phyloP scores from a whole-genome alignment of 2,797 vertebrate species.

The Dallia pectoralis region DNA sequence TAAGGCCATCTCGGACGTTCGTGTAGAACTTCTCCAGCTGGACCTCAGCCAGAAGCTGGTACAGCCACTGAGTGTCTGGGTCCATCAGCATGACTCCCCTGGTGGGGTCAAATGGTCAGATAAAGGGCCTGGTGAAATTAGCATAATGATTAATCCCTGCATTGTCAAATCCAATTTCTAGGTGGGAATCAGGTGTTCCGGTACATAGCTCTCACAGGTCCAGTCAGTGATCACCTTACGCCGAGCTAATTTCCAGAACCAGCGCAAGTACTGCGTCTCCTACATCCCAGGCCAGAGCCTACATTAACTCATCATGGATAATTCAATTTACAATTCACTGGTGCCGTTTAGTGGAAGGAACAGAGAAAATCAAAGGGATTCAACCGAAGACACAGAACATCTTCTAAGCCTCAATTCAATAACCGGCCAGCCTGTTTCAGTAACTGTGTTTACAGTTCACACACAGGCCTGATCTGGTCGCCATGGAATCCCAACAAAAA shows the following conservation, averaged over 20 bases:
- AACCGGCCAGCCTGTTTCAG: slow-evolving; percentile 4
- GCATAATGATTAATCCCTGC: too few relatives aligned
- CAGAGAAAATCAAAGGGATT: neutral
- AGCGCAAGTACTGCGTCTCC: neutral
- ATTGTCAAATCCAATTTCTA: too few relatives aligned
- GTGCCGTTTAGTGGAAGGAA: slow-evolving; percentile 9
- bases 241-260: neutral
- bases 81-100: slow-evolving; percentile 79
- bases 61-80: slow-evolving; percentile 81
- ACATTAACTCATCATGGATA: neutral
- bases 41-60: slow-evolving; percentile 78
- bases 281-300: neutral
- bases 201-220: neutral
- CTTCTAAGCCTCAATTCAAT: neutral
- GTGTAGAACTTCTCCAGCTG: slow-evolving; percentile 87
- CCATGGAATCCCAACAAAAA: slow-evolving; percentile 48
- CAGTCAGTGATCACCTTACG: neutral
- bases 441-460: slow-evolving; percentile 19
- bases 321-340: neutral
- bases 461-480: slow-evolving; percentile 32
- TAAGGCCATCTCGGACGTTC: slow-evolving; percentile 81
- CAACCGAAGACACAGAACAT: neutral
- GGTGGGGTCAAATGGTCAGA: slow-evolving; percentile 11
- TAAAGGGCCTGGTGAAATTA: neutral
- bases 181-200: too few relatives aligned